phyloP scores from a whole-genome alignment of 2,888 invertebrate genomes.

The Cotesia congregata region DNA sequence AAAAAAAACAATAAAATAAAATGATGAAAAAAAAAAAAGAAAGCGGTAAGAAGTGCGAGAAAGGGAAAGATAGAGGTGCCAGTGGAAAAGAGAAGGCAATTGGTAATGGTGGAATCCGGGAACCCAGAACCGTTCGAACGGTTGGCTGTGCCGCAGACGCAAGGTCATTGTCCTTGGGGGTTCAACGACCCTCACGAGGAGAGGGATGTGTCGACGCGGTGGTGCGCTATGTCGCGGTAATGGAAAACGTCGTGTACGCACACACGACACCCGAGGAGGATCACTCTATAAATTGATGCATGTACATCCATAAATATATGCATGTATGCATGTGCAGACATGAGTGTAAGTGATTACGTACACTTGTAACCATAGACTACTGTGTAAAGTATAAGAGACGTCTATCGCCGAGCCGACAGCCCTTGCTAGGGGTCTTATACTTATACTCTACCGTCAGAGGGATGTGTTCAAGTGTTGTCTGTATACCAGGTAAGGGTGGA shows the following conservation, averaged over 20 bases:
- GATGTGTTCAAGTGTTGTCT: constrained; percentile 29
- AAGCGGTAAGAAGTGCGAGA: constrained; percentile 23
- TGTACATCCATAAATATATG: constrained; percentile 3
- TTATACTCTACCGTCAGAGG: constrained; percentile 22
- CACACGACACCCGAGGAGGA: constrained; percentile 20
- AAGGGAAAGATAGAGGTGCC: constrained; percentile 17
- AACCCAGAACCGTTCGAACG: constrained; percentile 65
- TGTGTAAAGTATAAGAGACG: constrained; percentile 17
- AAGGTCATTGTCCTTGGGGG: constrained; percentile 71
- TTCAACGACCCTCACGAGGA: constrained; percentile 69
- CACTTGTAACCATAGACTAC: constrained; percentile 25
- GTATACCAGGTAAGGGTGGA: constrained; percentile 5
- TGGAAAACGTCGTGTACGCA: constrained; percentile 11
- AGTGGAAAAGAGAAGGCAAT: constrained; percentile 51
- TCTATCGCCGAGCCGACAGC: constrained; percentile 28
- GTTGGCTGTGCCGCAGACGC: constrained; percentile 65
- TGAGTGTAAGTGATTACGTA: constrained; percentile 29
- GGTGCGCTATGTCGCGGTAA: constrained; percentile 38
- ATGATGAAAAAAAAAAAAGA: constrained; percentile 18
- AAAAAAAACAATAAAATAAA: neutral
- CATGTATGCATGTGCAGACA: no score
- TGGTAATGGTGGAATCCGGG: constrained; percentile 68
- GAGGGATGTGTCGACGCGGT: constrained; percentile 50
- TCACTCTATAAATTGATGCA: constrained; percentile 15
- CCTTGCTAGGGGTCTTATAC: constrained; percentile 7